Conservation (phyloP, 2,888 invertebrate genomes). For the Quadroppia sp. region DNA sequence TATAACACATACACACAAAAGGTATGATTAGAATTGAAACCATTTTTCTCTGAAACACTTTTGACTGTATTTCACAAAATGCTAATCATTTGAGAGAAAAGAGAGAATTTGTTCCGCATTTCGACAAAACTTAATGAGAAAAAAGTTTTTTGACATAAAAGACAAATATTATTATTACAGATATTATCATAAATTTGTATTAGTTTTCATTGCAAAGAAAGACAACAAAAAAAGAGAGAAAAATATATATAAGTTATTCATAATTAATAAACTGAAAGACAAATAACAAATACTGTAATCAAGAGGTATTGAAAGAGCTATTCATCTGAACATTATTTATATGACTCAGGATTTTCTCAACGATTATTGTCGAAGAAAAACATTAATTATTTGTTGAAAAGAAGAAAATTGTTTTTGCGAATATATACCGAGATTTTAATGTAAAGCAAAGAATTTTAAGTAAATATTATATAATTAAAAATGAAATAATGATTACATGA, state of each 20-base stretch:
- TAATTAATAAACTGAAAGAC: slow-evolving; percentile 6
- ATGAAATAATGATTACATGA: slow-evolving; percentile 2
- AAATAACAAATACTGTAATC: background rate
- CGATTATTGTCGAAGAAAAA: no score
- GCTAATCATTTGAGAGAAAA: background rate
- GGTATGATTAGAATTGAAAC: background rate
- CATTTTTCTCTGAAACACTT: background rate
- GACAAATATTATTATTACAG: background rate
- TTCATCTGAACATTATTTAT: slow-evolving; percentile 8
- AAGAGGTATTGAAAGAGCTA: background rate
- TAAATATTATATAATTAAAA: no score
- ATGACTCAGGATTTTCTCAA: background rate
- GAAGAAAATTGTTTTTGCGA: no score
- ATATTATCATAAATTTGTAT: no score
- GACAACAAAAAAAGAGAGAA: background rate
- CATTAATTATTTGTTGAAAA: no score
- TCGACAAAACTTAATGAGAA: slow-evolving; percentile 23
- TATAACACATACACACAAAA: background rate
- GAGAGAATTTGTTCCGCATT: slow-evolving; percentile 30
- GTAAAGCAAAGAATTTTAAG: no score
- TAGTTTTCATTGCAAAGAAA: background rate
- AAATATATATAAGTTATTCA: slow-evolving; percentile 8
- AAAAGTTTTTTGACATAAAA: background rate
- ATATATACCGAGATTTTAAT: no score
- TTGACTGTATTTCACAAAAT: background rate